Evolutionary conservation across 2,797 vertebrate genomes (phyloP).

Genomic region (Coranthus polyacanthus): DNA sequence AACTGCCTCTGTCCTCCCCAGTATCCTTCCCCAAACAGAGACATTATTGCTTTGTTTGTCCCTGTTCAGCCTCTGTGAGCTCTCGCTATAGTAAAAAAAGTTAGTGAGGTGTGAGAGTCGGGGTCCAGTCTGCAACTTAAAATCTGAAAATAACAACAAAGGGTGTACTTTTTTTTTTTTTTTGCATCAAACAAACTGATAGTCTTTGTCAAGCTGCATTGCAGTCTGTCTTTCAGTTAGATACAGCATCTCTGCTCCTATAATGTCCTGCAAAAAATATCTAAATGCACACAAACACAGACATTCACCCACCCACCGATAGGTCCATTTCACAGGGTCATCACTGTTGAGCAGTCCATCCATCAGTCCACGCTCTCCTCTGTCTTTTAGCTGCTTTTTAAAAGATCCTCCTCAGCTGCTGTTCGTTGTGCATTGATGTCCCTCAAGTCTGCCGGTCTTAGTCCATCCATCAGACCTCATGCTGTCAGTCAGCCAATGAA

Average conservation of each 20-base stretch:
- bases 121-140: neutral
- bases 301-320: too few relatives aligned
- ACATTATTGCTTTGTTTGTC: neutral
- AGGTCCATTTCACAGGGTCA: neutral
- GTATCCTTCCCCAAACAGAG: constrained; percentile 63
- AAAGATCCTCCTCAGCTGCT: constrained; percentile 17
- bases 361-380: constrained; percentile 32
- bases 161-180: too few relatives aligned
- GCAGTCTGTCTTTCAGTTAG: too few relatives aligned
- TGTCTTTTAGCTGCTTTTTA: constrained; percentile 14
- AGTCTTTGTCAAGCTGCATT: too few relatives aligned
- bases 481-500: constrained; percentile 5
- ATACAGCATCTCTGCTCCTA: too few relatives aligned
- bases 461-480: constrained; percentile 22
- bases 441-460: neutral
- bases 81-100: neutral
- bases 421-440: constrained; percentile 29
- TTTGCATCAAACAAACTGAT: too few relatives aligned
- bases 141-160: constrained; percentile 4
- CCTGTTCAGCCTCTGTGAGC: neutral
- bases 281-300: constrained; percentile 2
- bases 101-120: too few relatives aligned
- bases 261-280: neutral
- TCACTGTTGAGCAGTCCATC: constrained; percentile 11
- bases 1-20: constrained; percentile 60